Conservation (phyloP, 2,888 invertebrate species). For the Exocentrus adspersus region DNA sequence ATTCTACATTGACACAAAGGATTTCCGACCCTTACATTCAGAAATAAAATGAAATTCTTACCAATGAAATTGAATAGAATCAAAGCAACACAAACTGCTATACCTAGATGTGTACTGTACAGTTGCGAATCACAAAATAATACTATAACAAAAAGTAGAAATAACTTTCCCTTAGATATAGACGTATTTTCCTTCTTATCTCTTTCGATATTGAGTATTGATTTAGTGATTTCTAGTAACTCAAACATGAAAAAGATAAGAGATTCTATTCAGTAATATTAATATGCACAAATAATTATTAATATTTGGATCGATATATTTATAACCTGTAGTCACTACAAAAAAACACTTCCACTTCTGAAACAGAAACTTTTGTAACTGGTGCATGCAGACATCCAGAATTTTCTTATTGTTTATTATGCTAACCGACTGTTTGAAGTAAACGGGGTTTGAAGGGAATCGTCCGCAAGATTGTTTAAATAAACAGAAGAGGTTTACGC, state of each 20-base stretch:
- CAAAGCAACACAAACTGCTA: background rate
- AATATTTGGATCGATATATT: too few species aligned
- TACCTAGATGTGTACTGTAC: too few species aligned
- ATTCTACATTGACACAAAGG: background rate
- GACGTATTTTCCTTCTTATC: background rate
- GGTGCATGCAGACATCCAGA: background rate
- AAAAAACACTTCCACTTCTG: background rate
- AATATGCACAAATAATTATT: too few species aligned
- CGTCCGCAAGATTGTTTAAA: conserved; percentile 2
- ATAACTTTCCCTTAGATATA: too few species aligned
- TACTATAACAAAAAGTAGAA: too few species aligned
- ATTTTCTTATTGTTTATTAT: conserved; percentile 20
- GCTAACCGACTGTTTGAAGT: background rate
- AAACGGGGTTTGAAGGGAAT: conserved; percentile 11
- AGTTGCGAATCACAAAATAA: background rate
- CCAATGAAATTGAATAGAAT: background rate
- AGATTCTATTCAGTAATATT: background rate
- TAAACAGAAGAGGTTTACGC: conserved; percentile 1
- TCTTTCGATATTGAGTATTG: conserved; percentile 6
- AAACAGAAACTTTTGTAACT: background rate
- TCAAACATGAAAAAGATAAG: conserved; percentile 26
- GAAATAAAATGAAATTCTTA: background rate
- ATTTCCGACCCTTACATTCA: background rate
- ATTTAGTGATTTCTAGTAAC: conserved; percentile 16
- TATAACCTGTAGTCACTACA: too few species aligned